Base-by-base conservation (phyloP, 30 jellyfish, hydroid and myxozoan genomes). In the Aurelia coerulea region DNA sequence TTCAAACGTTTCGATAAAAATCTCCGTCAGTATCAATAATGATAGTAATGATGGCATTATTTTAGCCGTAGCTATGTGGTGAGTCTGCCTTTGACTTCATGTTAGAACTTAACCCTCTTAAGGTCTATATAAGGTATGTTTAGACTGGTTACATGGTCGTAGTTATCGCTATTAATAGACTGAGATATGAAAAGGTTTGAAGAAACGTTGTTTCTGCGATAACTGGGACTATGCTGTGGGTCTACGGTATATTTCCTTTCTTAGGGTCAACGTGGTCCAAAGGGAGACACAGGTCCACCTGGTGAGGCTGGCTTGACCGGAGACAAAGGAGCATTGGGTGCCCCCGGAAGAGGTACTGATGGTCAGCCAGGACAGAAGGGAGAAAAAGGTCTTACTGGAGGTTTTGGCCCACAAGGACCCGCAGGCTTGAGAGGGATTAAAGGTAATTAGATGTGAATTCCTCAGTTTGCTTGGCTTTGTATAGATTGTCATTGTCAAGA, bases 261-360 rank as follows among this genome's bases (percentile, higher is more conserved):
- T 58, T 60, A 83, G 92, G 97, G 97, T 33, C 82, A 50, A 35
- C 94, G 90, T 1, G 97, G 97, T 17, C 88, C 90, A 33, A 78
- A 78, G 72, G 98, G 98, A 56, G 96, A 86, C 15, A 88, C 84
- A 37, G 98, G 98, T 52, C 83, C 90, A 19, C 69, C 81, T 8
- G 98, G 89, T 42, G 96, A 88, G 59, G 88, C 42, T 6, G 98
- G 98, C 2, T 46, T 82, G 13, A 82, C 90, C 59, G 98, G 98
- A 14, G 51, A 60, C 65, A 88, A 91, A 63, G 98, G 98, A 13
- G 65, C 64, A 8, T 73, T 85, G 32, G 97, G 97, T 5, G 39
- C 74, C 32, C 73, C 80, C 5, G 90, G 90, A 51, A 68, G 81
- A 49, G 72, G 74, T 4, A 80, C 75, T 18, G 71, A 62, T 54